Base-by-base conservation (phyloP, 2,113 vertebrate genomes). In the Drymodes brunneopygia region DNA sequence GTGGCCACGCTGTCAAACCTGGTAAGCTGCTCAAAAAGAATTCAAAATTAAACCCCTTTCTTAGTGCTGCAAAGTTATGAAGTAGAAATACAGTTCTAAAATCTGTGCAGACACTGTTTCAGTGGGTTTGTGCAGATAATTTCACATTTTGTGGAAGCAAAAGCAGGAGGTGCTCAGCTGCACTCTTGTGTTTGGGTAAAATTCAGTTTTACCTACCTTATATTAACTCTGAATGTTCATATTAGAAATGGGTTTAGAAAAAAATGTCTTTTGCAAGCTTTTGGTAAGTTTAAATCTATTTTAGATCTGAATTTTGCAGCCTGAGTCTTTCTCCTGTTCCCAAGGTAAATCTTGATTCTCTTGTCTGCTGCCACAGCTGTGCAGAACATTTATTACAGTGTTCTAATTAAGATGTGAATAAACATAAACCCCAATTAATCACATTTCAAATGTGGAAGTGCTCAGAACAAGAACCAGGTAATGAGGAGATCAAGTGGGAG, bases 1-100 rank as follows among this genome's bases (percentile, higher is more conserved):
- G 97, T 8, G 98, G 97, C 84, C 91, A 95, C 19, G 73, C 97
- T 47, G 88, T 98, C 50, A 99, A 99, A 94, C 98, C 98, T 94
- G 98, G 99, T 99, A 86, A 98, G 97, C 21, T 21, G 12, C 15
- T 81, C 20, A 4, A 3, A 53, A 84, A 72, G 3, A 18, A 21
- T 25, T 51, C 6, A 33, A 14, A 79, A 42, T 25, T 3, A 38
- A 60, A 12, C 17, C 7, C 4, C 18, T 2, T 31, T 48, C 11
- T 38, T 64, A 10, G 36, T 88, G 40, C 20, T 22, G 25, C 44
- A 33, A 24, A 73, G 44, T 20, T 25, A 13, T 31, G 12, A 19
- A 56, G 8, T 15, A 44, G 54, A 35, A 57, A 65, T 42, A 1
- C 8, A 1, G 13, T 57, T 40, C 11, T 36, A 33, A 54, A 64